Conservation (phyloP, 1,140 invertebrate genomes). For the Rhopalosiphum padi region DNA sequence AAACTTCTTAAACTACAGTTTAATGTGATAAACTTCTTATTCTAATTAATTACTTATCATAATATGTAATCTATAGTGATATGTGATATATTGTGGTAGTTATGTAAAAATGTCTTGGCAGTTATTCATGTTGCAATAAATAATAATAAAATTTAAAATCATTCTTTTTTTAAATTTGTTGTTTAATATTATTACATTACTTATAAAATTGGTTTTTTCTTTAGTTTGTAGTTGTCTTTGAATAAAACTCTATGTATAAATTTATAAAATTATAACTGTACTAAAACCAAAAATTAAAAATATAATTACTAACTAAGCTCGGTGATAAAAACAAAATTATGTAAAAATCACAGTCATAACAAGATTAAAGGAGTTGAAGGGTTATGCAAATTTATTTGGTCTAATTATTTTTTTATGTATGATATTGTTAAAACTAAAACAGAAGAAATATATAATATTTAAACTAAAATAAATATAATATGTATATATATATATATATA, state of each 20-base stretch:
- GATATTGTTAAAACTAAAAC: not conserved
- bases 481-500: too few relatives aligned
- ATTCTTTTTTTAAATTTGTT: not conserved
- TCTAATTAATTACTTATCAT: not conserved
- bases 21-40: not conserved
- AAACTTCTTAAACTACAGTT: not conserved
- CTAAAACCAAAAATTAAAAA: too few relatives aligned
- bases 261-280: too few relatives aligned
- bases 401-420: not conserved
- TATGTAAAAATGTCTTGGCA: not conserved
- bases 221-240: not conserved
- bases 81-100: not conserved
- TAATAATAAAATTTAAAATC: not conserved
- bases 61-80: not conserved
- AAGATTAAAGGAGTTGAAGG: not conserved
- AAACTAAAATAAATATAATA: not conserved
- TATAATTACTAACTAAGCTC: not conserved
- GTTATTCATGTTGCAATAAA: not conserved
- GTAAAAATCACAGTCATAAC: not conserved
- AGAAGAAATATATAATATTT: not conserved
- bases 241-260: not conserved
- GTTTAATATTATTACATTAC: not conserved
- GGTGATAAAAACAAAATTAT: not conserved
- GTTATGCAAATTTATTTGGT: not conserved
- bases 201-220: too few relatives aligned